A percentile compares a stretch with the other conserved stretches of the same genome.
These are phyloP conservation scores for Phocoena sinus DNA, from an alignment of 2,113 vertebrate genomes.

Conservation along the genomic window DNA sequence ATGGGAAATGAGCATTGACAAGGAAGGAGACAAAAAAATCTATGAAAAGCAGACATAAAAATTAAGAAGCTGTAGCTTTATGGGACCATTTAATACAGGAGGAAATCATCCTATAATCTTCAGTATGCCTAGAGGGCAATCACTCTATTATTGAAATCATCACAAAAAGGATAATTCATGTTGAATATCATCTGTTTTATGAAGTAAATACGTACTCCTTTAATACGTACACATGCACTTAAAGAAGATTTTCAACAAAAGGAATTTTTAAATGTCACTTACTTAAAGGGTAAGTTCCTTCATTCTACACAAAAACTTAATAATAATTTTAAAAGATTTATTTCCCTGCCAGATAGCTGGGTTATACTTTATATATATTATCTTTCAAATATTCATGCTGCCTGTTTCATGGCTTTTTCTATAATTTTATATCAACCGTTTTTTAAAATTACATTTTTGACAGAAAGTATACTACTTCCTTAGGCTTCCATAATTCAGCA, in stretches of 20 bases:
- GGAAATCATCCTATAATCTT: background rate
- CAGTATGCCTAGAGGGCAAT: background rate
- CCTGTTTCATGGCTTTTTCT: background rate
- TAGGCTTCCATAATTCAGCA: background rate
- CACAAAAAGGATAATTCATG: background rate
- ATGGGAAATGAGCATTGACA: background rate
- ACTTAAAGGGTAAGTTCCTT: background rate
- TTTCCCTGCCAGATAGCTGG: background rate
- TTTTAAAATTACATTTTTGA: background rate
- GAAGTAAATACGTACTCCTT: background rate
- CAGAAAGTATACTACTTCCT: background rate
- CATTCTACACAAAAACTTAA: background rate
- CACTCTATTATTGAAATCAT: background rate
- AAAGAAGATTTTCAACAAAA: constrained; percentile 2
- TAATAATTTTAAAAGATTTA: background rate
- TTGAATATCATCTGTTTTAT: background rate
- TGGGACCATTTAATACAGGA: background rate
- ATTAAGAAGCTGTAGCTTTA: background rate
- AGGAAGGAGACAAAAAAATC: background rate
- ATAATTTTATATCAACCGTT: constrained; percentile 7
- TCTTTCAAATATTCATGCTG: constrained; percentile 4
- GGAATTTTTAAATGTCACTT: background rate
- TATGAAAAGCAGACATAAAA: background rate
- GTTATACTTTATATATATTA: background rate
- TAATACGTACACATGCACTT: background rate